These are phyloP conservation scores for Alloscopus bannaensis DNA, from an alignment of 2,888 invertebrate genomes.

Conservation along the genomic window DNA sequence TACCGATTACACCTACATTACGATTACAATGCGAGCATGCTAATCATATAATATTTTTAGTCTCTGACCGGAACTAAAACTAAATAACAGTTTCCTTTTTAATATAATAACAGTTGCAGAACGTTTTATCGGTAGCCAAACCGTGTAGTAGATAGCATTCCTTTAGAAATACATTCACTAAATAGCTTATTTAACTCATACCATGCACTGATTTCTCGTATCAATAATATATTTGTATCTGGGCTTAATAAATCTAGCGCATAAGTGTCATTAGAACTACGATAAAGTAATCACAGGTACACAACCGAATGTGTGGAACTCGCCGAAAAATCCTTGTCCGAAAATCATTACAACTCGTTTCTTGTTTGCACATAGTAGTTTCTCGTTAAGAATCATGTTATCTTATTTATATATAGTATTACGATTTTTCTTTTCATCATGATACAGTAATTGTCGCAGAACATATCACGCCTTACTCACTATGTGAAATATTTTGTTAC, in stretches of 20 bases:
- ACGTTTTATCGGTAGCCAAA: conserved; percentile 26
- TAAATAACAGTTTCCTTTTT: conserved; percentile 52
- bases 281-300: conserved; percentile 72
- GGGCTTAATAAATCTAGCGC: conserved; percentile 1
- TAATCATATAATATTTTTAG: conserved; percentile 26
- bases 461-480: too few relatives aligned
- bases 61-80: conserved; percentile 34
- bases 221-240: conserved; percentile 12
- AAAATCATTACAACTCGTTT: conserved; percentile 53
- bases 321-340: conserved; percentile 65
- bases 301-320: conserved; percentile 73
- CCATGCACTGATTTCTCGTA: conserved; percentile 36
- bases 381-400: too few relatives aligned
- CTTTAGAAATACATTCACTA: conserved; percentile 8
- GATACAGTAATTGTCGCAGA: too few relatives aligned
- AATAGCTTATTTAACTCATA: conserved; percentile 19
- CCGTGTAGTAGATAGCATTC: conserved; percentile 10
- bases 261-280: conserved; percentile 39
- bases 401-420: too few relatives aligned
- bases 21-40: conserved; percentile 48
- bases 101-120: conserved; percentile 37
- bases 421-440: too few relatives aligned
- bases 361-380: too few relatives aligned
- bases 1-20: conserved; percentile 38
- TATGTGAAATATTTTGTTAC: too few relatives aligned